phyloP scores from a whole-genome alignment of 92 coral and sea anemone genomes.

The Zoanthus gigantus region DNA sequence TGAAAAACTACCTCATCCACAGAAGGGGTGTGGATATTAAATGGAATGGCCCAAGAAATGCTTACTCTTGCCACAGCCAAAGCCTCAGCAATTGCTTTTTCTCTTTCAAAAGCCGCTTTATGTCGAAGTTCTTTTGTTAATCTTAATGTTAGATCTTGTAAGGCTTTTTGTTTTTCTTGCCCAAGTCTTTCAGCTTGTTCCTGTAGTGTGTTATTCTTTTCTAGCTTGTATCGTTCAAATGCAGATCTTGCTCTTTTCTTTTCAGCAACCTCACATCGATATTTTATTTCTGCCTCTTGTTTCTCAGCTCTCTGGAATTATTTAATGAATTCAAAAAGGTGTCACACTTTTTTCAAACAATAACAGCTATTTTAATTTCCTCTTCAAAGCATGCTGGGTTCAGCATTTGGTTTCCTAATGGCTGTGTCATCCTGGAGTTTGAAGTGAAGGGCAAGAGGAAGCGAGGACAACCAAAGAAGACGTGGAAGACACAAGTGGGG shows the following conservation, averaged over 20 bases:
- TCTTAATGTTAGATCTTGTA: slow-evolving; percentile 70
- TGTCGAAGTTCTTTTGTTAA: slow-evolving; percentile 73
- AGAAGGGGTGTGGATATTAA: too few relatives aligned
- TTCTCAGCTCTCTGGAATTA: slow-evolving; percentile 80
- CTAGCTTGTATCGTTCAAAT: slow-evolving; percentile 75
- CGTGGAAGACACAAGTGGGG: too few relatives aligned
- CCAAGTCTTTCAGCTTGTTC: slow-evolving; percentile 83
- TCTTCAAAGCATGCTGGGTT: too few relatives aligned
- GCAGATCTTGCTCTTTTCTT: slow-evolving; percentile 89
- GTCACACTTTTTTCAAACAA: too few relatives aligned
- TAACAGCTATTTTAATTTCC: too few relatives aligned
- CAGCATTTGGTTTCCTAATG: too few relatives aligned
- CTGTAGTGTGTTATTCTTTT: slow-evolving; percentile 75
- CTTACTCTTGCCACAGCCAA: slow-evolving; percentile 80
- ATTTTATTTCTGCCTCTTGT: slow-evolving; percentile 89
- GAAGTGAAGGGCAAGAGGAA: too few relatives aligned
- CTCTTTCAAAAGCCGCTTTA: slow-evolving; percentile 85
- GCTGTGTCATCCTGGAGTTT: too few relatives aligned
- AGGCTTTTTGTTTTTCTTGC: slow-evolving; percentile 76
- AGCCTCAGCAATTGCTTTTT: slow-evolving; percentile 80
- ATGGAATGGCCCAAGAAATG: not conserved
- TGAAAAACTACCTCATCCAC: not conserved
- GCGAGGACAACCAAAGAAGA: too few relatives aligned
- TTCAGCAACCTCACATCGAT: slow-evolving; percentile 96
- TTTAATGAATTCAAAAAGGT: not conserved